A percentile compares a stretch with the other conserved stretches of the same genome.
Conservation (phyloP, 2,888 invertebrate genomes). For the Thereva unica region DNA sequence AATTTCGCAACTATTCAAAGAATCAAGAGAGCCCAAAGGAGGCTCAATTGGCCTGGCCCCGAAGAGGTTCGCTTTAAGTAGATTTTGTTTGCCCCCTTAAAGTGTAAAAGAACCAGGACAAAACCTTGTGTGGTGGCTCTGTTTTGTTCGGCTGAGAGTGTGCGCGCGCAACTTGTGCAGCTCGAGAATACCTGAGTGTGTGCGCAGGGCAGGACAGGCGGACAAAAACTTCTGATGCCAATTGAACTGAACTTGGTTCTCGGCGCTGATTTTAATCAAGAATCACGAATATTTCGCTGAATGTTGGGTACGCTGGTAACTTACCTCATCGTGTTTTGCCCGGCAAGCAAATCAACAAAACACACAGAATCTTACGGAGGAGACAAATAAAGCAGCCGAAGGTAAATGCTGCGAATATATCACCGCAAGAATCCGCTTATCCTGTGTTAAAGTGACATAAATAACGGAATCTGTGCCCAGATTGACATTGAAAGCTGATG, state of each 20-base stretch:
- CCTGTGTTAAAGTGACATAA: neutral
- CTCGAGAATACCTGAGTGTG: conserved; percentile 1
- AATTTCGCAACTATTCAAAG: neutral
- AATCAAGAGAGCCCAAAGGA: conserved; percentile 7
- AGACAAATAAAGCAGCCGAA: neutral
- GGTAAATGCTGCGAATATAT: conserved; percentile 8
- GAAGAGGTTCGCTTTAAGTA: no score
- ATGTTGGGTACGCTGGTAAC: conserved; percentile 10
- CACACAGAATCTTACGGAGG: neutral
- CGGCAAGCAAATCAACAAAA: conserved; percentile 4
- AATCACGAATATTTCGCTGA: conserved; percentile 32
- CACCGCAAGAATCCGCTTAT: conserved; percentile 21
- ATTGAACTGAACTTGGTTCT: conserved; percentile 36
- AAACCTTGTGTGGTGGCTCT: no score
- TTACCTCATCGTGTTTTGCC: neutral
- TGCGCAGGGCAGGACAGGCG: neutral
- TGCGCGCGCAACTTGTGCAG: conserved; percentile 11
- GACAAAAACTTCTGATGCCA: conserved; percentile 26
- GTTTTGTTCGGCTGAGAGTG: neutral
- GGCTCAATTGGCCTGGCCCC: conserved; percentile 4
- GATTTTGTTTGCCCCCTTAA: no score
- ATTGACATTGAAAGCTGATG: no score
- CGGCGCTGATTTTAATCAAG: conserved; percentile 29
- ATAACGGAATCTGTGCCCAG: no score
- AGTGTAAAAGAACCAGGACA: no score